Evolutionary conservation across 2,113 vertebrate species (phyloP).

Genomic region (Gopherus evgoodei): DNA sequence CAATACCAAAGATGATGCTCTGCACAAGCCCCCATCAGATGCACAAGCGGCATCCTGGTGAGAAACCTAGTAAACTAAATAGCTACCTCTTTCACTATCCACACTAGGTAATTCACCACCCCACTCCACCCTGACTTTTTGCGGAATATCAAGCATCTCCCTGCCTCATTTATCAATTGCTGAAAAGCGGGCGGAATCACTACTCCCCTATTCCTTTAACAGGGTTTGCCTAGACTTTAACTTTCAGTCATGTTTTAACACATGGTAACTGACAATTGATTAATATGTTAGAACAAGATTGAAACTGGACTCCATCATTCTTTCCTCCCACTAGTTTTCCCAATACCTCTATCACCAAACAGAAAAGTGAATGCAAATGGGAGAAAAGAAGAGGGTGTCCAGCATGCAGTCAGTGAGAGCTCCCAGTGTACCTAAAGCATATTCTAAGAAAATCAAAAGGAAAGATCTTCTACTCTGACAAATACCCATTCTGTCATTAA

Average conservation of each 20-base stretch:
- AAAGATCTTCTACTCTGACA: neutral
- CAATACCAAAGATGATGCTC: neutral
- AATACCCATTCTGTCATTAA: neutral
- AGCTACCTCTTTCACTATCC: neutral
- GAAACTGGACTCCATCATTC: neutral
- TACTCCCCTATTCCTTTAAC: neutral
- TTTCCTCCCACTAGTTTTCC: neutral
- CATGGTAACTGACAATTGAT: neutral
- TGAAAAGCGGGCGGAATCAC: neutral
- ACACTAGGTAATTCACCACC: neutral
- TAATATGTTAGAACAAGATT: neutral
- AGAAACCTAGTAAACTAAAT: neutral
- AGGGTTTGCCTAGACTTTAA: neutral
- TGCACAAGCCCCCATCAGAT: neutral
- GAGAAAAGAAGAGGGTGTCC: neutral
- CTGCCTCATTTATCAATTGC: neutral
- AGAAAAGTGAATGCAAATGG: neutral
- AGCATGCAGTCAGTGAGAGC: neutral
- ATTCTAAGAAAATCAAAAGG: neutral
- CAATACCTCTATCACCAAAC: neutral
- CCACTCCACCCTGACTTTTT: neutral
- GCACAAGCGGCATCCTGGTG: neutral
- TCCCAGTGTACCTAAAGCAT: neutral
- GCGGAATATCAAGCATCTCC: neutral
- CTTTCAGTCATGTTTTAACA: neutral